Base-by-base conservation (phyloP, 2,888 invertebrate genomes). In the Tenthredo distinguenda region DNA sequence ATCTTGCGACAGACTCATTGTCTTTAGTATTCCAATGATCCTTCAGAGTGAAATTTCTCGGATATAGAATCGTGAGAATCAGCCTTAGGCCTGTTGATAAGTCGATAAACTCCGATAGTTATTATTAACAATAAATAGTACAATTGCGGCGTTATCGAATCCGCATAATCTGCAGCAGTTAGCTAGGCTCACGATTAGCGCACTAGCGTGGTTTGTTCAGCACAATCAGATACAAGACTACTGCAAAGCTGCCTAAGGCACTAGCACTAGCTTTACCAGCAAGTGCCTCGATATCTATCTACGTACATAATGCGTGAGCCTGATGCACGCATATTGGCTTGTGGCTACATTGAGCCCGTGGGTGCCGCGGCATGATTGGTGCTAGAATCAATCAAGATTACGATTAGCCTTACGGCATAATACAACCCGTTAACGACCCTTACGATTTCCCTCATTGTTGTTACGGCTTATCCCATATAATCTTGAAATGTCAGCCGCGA, bases 201-300 rank as follows among this genome's bases (percentile, higher is more conserved):
- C 72, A 85, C 82, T 72, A 85, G 84, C 76, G 84, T 84, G 79
- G 87, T 47, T 86, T 81, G 79, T 81, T 76, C 86, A 74, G 79
- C 40, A 76, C 85, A 86, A 90, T 90, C 90, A 87, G 90, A 90
- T 90, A 86, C 74, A 72, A 68, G 81, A 62, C 37, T 37, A 55
- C 50, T 77, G 50, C 31, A 34, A 50, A 55, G 62, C 40, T 58
- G 34, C 81, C 62, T 47, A 26, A 76, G 84, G 84, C 76, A 10
- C 72, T 31, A 40, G 62, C 62, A 10, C 72, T 31, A 40, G 81
- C 62, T 21, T 21, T 3, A 37, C 58, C 40, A 12, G 81, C 81
- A 81, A 81, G 81, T 81, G 62, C 81, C 58, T 34, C 81, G 58
- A 81, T 81, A 62, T 40, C 34, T 62, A 81, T 81, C 40, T 81